Evolutionary conservation across 2,888 invertebrate species (phyloP).

Genomic region (Pyrochroa serraticornis): DNA sequence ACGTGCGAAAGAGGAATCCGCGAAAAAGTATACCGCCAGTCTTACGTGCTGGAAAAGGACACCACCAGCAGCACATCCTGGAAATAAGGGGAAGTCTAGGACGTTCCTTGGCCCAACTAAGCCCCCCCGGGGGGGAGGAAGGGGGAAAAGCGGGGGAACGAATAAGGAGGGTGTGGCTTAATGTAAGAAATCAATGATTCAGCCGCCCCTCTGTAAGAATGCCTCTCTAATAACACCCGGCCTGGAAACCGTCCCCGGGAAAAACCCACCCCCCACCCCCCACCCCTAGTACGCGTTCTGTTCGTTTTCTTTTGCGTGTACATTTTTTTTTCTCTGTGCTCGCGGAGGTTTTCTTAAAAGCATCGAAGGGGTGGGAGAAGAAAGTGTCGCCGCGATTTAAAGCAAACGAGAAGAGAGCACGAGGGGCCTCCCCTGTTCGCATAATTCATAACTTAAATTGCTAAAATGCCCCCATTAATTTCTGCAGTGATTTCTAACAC

Average conservation of each 20-base stretch:
- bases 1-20: background rate
- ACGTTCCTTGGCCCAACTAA: slow-evolving; percentile 28
- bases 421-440: slow-evolving; percentile 36
- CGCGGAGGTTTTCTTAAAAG: too few relatives aligned
- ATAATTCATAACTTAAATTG: slow-evolving; percentile 55
- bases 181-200: slow-evolving; percentile 56
- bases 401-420: too few relatives aligned
- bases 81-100: slow-evolving; percentile 36
- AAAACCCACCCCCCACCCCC: background rate
- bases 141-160: slow-evolving; percentile 45
- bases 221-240: slow-evolving; percentile 30
- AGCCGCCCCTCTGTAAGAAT: slow-evolving; percentile 42
- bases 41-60: too few relatives aligned
- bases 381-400: background rate
- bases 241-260: slow-evolving; percentile 12
- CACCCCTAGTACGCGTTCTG: background rate
- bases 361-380: background rate
- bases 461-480: slow-evolving; percentile 55
- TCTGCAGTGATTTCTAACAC: slow-evolving; percentile 51
- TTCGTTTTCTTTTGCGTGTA: background rate
- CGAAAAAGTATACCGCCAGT: background rate
- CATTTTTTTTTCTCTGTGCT: background rate
- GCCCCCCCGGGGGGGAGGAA: slow-evolving; percentile 22
- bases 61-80: slow-evolving; percentile 17
- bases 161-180: slow-evolving; percentile 52